Evolutionary conservation across 2,888 invertebrate genomes (phyloP), one percentile per base, ranked within the genome.

Genomic region (Drosophila rellima): DNA sequence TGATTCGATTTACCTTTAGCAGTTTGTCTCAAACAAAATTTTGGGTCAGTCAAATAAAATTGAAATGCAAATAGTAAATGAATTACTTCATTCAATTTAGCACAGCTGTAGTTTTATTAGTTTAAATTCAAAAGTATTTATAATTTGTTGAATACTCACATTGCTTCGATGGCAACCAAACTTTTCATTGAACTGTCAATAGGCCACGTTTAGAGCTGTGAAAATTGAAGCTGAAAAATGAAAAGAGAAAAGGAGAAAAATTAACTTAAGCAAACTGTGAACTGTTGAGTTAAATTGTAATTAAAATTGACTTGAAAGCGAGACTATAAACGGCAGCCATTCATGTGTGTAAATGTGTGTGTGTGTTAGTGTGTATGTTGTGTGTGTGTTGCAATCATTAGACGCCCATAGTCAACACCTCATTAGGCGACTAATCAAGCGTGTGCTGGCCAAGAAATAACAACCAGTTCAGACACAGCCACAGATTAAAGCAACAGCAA

Each of bases 401-500:
- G 76, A 75, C 66, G 76, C 64, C 73, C 88, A 85, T 80, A 80
- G 79, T 72, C 76, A 78, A 87, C 91, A 91, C 83, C 84, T 90
- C 91, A 91, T 91, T 91, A 89, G 87, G 91, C 79, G 90, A 82
- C 90, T 91, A 91, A 91, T 91, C 91, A 91, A 83, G 85, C 88
- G 89, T 87, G 72, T 48, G 62, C 67, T 74, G 76, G 73, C 62
- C 80, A 84, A 79, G 82, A 71, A 85, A 82, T 79, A 85, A 87
- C 74, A 75, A 78, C 70, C 76, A 85, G 79, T 78, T 78, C 74
- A 73, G 77, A 42, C 52, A 26, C 63, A 15, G 18, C 59, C 66
- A 65, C 68, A 80, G 78, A 78, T 80, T 81, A 77, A 71, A 75
- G 71, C 20, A 37, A 48, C 57, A 26, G 55, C 10, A n/a, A 26